These are phyloP conservation scores for Sesamia nonagrioides DNA, from an alignment of 1,140 invertebrate genomes.

Conservation along the genomic window DNA sequence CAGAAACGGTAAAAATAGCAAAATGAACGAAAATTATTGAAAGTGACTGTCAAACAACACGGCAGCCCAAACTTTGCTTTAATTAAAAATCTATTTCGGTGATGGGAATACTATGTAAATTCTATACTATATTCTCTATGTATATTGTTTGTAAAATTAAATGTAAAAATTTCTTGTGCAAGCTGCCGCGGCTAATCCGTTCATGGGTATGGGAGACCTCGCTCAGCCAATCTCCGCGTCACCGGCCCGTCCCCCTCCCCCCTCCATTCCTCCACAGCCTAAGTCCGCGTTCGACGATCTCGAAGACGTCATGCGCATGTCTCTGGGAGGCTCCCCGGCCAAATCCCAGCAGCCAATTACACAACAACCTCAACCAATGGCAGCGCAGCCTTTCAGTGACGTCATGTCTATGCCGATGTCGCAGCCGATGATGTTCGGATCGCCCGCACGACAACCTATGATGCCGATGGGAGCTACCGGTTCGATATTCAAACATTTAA, in stretches of 20 bases:
- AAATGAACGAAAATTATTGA: not conserved
- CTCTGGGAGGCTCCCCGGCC: constrained; percentile 90
- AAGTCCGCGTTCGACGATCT: constrained; percentile 92
- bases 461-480: constrained; percentile 84
- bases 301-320: constrained; percentile 91
- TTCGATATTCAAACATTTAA: constrained; percentile 73
- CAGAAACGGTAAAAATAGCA: no score
- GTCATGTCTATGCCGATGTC: constrained; percentile 72
- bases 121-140: constrained; percentile 9
- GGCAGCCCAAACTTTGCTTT: constrained; percentile 41
- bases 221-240: constrained; percentile 84
- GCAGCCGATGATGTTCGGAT: constrained; percentile 88
- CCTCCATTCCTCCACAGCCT: constrained; percentile 78
- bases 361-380: constrained; percentile 82
- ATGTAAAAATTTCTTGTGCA: constrained; percentile 85
- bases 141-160: constrained; percentile 45
- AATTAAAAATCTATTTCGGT: constrained; percentile 51
- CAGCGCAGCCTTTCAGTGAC: constrained; percentile 75
- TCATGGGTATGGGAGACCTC: constrained; percentile 87
- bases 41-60: not conserved
- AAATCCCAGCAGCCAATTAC: constrained; percentile 83
- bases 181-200: constrained; percentile 89
- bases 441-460: constrained; percentile 89
- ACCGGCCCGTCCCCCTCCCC: constrained; percentile 84
- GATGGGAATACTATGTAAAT: constrained; percentile 46